Percentiles rank a stretch among this genome's conserved stretches.
Evolutionary conservation across 2,797 vertebrate genomes (phyloP).

Genomic region (Australoheros facetus): DNA sequence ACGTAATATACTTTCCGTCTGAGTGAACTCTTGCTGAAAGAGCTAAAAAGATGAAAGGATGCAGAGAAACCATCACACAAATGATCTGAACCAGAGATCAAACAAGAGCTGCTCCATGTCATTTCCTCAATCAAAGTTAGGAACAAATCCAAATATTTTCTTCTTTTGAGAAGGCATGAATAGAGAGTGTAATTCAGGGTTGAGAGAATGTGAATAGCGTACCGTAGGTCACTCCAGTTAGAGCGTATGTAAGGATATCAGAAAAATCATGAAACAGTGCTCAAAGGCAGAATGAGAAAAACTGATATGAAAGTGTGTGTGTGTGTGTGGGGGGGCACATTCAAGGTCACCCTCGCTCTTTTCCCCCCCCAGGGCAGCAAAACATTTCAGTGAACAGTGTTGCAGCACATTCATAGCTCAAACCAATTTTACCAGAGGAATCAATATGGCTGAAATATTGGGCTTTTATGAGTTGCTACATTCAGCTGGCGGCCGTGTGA

Average conservation of each 20-base stretch:
- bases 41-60: conserved; percentile 51
- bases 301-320: conserved; percentile 56
- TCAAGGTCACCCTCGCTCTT: conserved; percentile 77
- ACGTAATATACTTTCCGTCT: conserved; percentile 48
- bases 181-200: conserved; percentile 38
- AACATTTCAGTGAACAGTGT: conserved; percentile 73
- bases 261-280: conserved; percentile 39
- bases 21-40: conserved; percentile 45
- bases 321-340: conserved; percentile 50
- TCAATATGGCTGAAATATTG: conserved; percentile 86
- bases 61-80: conserved; percentile 35
- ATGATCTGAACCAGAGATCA: conserved; percentile 69
- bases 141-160: conserved; percentile 56
- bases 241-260: conserved; percentile 29
- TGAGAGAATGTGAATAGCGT: conserved; percentile 40
- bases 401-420: conserved; percentile 77
- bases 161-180: conserved; percentile 37
- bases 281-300: conserved; percentile 63
- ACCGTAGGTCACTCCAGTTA: conserved; percentile 45
- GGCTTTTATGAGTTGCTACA: conserved; percentile 82
- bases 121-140: conserved; percentile 44
- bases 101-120: conserved; percentile 41
- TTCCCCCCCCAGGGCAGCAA: conserved; percentile 60
- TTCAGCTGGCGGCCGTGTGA: conserved; percentile 76
- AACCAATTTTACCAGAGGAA: conserved; percentile 83